Percentiles rank a stretch among this genome's conserved stretches.
phyloP scores from a whole-genome alignment of 2,888 invertebrate genomes.

The Serrognathus titanus region DNA sequence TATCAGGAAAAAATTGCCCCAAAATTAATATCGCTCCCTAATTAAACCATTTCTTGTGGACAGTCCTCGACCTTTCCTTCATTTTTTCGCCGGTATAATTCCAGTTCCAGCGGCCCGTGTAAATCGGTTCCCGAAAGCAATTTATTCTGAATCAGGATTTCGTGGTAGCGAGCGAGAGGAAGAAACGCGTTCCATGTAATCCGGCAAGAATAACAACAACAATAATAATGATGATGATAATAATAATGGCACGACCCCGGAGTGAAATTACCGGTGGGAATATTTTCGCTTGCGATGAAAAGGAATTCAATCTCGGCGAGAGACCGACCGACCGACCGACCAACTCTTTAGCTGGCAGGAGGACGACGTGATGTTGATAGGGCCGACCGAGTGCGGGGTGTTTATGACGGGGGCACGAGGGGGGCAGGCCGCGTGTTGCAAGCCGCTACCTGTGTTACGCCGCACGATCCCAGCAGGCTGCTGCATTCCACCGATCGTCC shows the following conservation, averaged over 20 bases:
- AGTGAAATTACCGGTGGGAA: neutral
- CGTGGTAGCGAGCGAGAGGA: too few relatives aligned
- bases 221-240: constrained; percentile 4
- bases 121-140: too few relatives aligned
- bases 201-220: constrained; percentile 1
- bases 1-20: too few relatives aligned
- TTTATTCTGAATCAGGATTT: too few relatives aligned
- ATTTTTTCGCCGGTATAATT: too few relatives aligned
- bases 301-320: neutral
- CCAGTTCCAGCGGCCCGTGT: too few relatives aligned
- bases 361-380: neutral
- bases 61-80: too few relatives aligned
- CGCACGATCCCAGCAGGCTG: constrained; percentile 49
- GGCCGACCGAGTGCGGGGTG: constrained; percentile 1
- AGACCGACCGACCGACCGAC: neutral
- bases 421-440: constrained; percentile 34
- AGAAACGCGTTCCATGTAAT: too few relatives aligned
- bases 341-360: neutral
- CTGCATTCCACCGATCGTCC: constrained; percentile 56
- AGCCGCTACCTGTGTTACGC: constrained; percentile 45
- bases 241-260: constrained; percentile 8
- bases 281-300: neutral
- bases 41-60: too few relatives aligned
- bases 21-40: too few relatives aligned
- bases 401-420: constrained; percentile 20